Percentiles rank a stretch among this genome's conserved stretches.
phyloP scores from a whole-genome alignment of 2,888 invertebrate species.

The Lobophora halterata region DNA sequence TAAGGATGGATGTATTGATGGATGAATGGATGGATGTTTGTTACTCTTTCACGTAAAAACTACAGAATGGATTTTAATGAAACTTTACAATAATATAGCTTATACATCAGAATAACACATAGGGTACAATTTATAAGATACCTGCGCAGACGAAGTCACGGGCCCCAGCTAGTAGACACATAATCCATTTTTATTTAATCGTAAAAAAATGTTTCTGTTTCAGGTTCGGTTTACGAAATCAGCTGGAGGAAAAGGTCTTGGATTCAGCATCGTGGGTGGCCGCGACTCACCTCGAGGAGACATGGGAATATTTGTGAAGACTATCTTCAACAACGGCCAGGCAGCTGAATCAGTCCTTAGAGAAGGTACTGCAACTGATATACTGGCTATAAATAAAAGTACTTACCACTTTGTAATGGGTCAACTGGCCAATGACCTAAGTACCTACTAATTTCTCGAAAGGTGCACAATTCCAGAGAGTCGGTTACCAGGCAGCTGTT shows the following conservation, averaged over 20 bases:
- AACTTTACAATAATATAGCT: too few species aligned
- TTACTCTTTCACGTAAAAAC: too few species aligned
- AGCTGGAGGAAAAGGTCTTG: constrained; percentile 90
- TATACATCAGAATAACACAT: too few species aligned
- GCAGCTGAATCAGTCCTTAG: constrained; percentile 90
- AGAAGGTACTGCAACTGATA: constrained; percentile 83
- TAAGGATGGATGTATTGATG: too few species aligned
- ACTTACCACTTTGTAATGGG: too few species aligned
- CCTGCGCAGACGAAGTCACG: too few species aligned
- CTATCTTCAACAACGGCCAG: constrained; percentile 91
- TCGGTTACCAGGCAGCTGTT: constrained; percentile 56
- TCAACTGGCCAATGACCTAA: not conserved
- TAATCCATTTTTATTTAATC: constrained; percentile 8
- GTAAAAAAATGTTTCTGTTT: constrained; percentile 17
- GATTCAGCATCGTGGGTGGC: constrained; percentile 95
- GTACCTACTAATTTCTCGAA: constrained; percentile 19
- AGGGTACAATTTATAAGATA: too few species aligned
- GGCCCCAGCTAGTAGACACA: too few species aligned
- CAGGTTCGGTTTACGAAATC: constrained; percentile 88
- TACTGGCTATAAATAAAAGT: not conserved
- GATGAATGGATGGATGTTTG: too few species aligned
- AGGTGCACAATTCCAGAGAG: constrained; percentile 42
- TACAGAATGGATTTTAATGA: too few species aligned
- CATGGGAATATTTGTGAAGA: constrained; percentile 94
- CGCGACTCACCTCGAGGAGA: constrained; percentile 91